Base-by-base conservation (phyloP, 2,888 invertebrate genomes). In the Anarsia innoxiella region DNA sequence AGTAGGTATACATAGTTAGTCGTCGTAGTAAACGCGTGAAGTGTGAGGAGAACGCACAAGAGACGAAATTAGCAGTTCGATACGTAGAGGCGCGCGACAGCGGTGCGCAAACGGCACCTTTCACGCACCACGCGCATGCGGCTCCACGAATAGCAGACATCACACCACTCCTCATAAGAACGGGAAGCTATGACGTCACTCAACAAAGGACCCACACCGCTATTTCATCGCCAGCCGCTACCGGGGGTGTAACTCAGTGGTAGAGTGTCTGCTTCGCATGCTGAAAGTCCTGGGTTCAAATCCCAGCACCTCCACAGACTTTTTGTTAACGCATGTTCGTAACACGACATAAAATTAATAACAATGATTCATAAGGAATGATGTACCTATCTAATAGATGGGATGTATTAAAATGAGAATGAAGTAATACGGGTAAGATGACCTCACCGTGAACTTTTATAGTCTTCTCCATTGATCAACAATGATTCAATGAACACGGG, bases 221-320 rank as follows among this genome's bases (percentile, higher is more conserved):
- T 41, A 52, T 58, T 60, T 60, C 48, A 39, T 0, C 8, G 0
- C 0, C 0, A 0, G 0, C 0, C 0, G 0, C 0, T 9, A 46
- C 39, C 46, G 79, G 79, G 78, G 77, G 68, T 77, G 74, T 80
- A 78, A 75, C 77, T 78, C 79, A 80, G 79, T 74, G 78, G 80
- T 78, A 79, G 77, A 78, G 78, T 76, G 78, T 75, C 74, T 75
- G 80, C 78, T 80, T 79, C 74, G 62, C 79, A 78, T 79, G 77
- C 76, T 73, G 74, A 74, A 79, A 79, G 80, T 78, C 83, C 76
- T 75, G 83, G 79, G 82, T 82, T 84, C 83, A 76, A 84, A 79
- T 79, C 80, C 79, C 83, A 75, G 76, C 76, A 68, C 71, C 82
- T 84, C 82, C 83, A 19, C 19, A 19, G 19, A 19, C 19, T 19